phyloP scores from a whole-genome alignment of 1,140 invertebrate genomes.

The Popillia japonica region DNA sequence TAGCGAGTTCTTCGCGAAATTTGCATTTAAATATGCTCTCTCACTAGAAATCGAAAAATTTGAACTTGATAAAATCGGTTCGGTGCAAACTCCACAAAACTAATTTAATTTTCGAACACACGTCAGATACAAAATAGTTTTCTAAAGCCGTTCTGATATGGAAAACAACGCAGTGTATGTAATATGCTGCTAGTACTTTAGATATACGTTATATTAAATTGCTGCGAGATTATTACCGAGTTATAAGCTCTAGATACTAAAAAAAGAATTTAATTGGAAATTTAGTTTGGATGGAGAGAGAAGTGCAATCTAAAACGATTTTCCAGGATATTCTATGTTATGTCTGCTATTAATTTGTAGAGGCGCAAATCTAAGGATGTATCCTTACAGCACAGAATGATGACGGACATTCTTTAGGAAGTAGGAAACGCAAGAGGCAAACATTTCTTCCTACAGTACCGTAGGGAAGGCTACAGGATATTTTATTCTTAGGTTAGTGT shows the following conservation, averaged over 20 bases:
- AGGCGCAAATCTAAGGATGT: no score
- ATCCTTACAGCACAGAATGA: no score
- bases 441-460: background rate
- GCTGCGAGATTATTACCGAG: no score
- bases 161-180: background rate
- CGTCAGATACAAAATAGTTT: slow-evolving; percentile 18
- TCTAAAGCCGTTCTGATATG: background rate
- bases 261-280: no score
- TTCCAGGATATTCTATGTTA: no score
- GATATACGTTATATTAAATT: no score
- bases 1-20: background rate
- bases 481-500: background rate
- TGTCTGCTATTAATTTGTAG: no score
- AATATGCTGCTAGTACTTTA: no score
- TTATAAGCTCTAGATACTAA: no score
- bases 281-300: no score
- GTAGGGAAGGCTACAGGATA: slow-evolving; percentile 3
- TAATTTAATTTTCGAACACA: slow-evolving; percentile 30
- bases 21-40: slow-evolving; percentile 29
- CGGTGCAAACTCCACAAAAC: background rate
- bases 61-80: slow-evolving; percentile 24
- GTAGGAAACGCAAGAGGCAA: background rate
- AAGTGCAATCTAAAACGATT: no score
- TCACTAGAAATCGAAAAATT: slow-evolving; percentile 27
- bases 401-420: no score